phyloP scores from a whole-genome alignment of 1,140 invertebrate genomes.

The Protaetia brevitarsis region DNA sequence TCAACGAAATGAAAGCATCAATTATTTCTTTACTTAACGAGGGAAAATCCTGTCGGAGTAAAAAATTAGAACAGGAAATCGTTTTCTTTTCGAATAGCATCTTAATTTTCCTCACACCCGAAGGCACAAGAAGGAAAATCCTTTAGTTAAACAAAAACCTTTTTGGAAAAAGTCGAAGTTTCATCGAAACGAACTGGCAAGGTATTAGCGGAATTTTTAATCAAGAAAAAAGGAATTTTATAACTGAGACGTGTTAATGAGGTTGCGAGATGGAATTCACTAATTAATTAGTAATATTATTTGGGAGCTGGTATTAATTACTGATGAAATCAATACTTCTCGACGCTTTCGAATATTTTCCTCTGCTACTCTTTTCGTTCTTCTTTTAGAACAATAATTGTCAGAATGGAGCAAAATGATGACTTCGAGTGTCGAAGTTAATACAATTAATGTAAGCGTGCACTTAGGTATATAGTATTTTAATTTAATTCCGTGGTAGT shows the following conservation, averaged over 20 bases:
- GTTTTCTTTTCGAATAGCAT: not conserved
- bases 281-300: not conserved
- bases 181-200: not conserved
- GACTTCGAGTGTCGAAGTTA: too few species aligned
- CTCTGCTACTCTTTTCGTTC: not conserved
- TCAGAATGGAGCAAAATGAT: too few species aligned
- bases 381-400: too few species aligned
- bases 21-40: too few species aligned
- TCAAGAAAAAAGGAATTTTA: not conserved
- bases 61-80: too few species aligned
- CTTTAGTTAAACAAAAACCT: not conserved
- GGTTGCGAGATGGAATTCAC: not conserved
- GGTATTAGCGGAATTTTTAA: constrained; percentile 3
- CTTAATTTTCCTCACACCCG: not conserved
- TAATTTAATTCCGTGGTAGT: too few species aligned
- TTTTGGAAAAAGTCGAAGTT: not conserved
- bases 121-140: not conserved
- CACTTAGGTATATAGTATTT: too few species aligned
- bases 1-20: too few species aligned
- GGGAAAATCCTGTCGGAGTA: too few species aligned
- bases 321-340: not conserved
- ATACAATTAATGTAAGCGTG: too few species aligned
- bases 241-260: not conserved
- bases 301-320: not conserved
- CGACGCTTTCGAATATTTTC: not conserved